Conservation (phyloP, 2,113 vertebrate species). For the Lophotis ruficrista region DNA sequence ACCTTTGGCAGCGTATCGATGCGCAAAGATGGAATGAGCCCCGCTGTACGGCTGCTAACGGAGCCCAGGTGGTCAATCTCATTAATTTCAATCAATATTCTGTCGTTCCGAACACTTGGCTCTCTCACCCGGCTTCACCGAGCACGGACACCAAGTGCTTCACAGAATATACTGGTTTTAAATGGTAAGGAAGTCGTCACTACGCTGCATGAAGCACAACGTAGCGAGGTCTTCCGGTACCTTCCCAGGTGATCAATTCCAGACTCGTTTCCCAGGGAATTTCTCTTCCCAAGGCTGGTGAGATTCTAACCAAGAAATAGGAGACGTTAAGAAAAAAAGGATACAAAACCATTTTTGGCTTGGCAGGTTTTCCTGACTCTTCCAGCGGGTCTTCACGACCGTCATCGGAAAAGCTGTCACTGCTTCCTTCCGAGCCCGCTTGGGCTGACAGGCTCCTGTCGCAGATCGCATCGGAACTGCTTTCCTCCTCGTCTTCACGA, state of each 20-base stretch:
- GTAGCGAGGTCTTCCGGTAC: background rate
- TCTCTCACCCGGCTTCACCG: background rate
- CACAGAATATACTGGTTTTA: background rate
- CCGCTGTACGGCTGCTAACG: too few relatives aligned
- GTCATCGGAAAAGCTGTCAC: background rate
- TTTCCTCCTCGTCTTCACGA: background rate
- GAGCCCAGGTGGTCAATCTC: background rate
- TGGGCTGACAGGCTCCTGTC: background rate
- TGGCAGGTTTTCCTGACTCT: background rate
- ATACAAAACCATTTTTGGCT: constrained; percentile 76
- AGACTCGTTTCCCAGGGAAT: background rate
- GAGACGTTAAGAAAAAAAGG: constrained; percentile 69
- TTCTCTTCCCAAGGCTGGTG: background rate
- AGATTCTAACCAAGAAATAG: background rate
- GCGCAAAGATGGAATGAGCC: background rate
- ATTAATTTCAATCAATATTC: background rate
- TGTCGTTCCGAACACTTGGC: background rate
- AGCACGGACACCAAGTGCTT: background rate
- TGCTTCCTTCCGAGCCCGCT: background rate
- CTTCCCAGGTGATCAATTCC: background rate
- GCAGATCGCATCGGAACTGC: background rate
- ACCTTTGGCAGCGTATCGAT: fast-evolving
- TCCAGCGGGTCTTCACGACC: background rate
- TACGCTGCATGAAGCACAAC: fast-evolving
- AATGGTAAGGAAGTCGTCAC: background rate